Base-by-base conservation (phyloP, 1,140 invertebrate species). In the Procambarus virginalis region DNA sequence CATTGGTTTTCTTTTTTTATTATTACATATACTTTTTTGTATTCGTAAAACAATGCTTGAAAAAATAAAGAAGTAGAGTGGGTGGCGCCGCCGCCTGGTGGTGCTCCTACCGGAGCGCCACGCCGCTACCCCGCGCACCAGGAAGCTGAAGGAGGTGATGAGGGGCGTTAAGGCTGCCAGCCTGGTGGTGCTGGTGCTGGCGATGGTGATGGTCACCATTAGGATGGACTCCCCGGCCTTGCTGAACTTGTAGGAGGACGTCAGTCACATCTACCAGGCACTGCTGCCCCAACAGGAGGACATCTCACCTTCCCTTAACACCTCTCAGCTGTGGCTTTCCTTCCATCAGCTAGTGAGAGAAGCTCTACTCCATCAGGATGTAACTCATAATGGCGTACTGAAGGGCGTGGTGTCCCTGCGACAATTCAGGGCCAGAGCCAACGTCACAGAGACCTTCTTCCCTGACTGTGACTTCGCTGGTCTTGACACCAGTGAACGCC, bases 371-470 rank as follows among this genome's bases (percentile, higher is more conserved):
- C 55, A 60, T 3, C 80, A 82, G 22, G 58, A 82, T 58, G 55
- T 82, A n/a, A 82, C 80, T 17, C 60, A 82, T 46, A 68, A 64
- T 46, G 80, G 80, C 55, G 68, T 58, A 14, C 60, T 82, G 48
- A 82, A 82, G 80, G 80, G 80, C 34, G 58, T 60, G 55, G 58
- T 64, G 80, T 60, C 80, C 20, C 60, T 82, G 34, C n/a, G 80
- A 14, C 80, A 82, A 58, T 82, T 82, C 60, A 60, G 80, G 58
- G 2, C 45, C 1, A 64, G 6, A 17, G 14, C 10, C 49, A 45
- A 64, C 12, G 4, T 17, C 4, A 82, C 60, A 12, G 45, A 64
- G 4, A n/a, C 34, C n/a, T 82, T 64, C 45, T 82, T 82, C 45
- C 55, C 55, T 12, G n/a, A 20, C 58, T 82, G 80, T 48, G 17